A percentile compares a stretch with the other conserved stretches of the same genome.
Evolutionary conservation across 2,888 invertebrate species (phyloP).

Genomic region (Scaptomyza polygonia): DNA sequence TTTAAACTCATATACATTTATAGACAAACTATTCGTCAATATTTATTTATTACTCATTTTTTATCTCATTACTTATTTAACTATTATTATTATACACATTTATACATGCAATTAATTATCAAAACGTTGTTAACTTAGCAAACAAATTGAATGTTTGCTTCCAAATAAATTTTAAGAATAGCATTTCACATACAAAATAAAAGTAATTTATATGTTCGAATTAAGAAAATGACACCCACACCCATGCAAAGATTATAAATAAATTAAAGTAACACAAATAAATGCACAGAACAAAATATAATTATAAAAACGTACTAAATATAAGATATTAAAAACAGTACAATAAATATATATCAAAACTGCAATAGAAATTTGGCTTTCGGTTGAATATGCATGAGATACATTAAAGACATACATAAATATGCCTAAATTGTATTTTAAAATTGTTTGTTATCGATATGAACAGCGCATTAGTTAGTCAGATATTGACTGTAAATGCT

Average conservation of each 20-base stretch:
- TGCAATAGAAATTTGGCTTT: conserved; percentile 5
- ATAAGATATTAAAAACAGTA: conserved; percentile 35
- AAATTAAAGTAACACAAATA: conserved; percentile 25
- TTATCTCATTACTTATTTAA: conserved; percentile 14
- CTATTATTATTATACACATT: conserved; percentile 16
- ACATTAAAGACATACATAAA: neutral
- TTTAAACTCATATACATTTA: conserved; percentile 24
- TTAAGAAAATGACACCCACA: conserved; percentile 39
- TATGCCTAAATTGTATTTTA: neutral
- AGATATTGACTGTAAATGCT: neutral
- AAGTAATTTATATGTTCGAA: conserved; percentile 54
- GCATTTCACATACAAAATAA: conserved; percentile 59
- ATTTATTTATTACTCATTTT: conserved; percentile 43
- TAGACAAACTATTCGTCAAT: conserved; percentile 23
- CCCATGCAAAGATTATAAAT: conserved; percentile 25
- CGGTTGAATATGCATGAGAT: neutral
- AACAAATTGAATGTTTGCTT: conserved; percentile 58
- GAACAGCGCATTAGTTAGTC: neutral
- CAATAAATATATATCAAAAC: conserved; percentile 50
- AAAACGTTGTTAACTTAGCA: conserved; percentile 61
- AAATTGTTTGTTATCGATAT: neutral
- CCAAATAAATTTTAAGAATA: conserved; percentile 61
- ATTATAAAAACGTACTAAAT: conserved; percentile 26
- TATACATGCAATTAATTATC: conserved; percentile 20
- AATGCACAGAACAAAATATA: conserved; percentile 42